Evolutionary conservation across 2,888 invertebrate genomes (phyloP).

Genomic region (Bugulina stolonifera): DNA sequence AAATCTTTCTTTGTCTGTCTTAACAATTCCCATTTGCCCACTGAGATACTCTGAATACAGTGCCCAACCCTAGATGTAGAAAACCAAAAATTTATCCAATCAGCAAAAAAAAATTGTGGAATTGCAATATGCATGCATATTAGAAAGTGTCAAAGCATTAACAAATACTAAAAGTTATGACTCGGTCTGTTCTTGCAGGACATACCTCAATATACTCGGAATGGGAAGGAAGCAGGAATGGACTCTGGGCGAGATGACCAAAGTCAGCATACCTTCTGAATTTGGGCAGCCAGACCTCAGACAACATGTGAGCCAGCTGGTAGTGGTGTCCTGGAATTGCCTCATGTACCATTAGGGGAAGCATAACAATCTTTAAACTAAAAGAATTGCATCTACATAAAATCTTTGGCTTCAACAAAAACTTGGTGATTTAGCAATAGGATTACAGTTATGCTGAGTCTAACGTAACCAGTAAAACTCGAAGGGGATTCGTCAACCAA

Average conservation of each 20-base stretch:
- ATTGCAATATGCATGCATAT: too few relatives aligned
- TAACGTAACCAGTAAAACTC: too few relatives aligned
- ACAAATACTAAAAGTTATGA: too few relatives aligned
- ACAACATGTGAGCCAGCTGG: slow-evolving; percentile 31
- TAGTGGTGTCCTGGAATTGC: slow-evolving; percentile 41
- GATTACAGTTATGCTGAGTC: too few relatives aligned
- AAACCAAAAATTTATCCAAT: too few relatives aligned
- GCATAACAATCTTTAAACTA: slow-evolving; percentile 38
- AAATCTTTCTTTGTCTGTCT: slow-evolving; percentile 24
- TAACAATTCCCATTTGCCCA: slow-evolving; percentile 43
- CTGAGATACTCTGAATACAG: slow-evolving; percentile 50
- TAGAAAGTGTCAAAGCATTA: too few relatives aligned
- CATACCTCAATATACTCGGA: background rate
- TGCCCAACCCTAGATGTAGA: slow-evolving; percentile 54
- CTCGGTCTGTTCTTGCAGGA: too few relatives aligned
- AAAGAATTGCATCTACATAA: too few relatives aligned
- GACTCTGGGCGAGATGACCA: background rate
- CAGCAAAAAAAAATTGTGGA: too few relatives aligned
- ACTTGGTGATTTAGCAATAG: too few relatives aligned
- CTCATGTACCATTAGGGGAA: slow-evolving; percentile 38
- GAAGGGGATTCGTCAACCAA: too few relatives aligned
- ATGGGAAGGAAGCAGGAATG: background rate
- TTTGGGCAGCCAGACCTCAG: background rate
- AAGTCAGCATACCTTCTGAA: background rate
- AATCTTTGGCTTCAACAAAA: too few relatives aligned